Conservation (phyloP, 2,797 vertebrate species). For the Odontamblyopus rebecca region DNA sequence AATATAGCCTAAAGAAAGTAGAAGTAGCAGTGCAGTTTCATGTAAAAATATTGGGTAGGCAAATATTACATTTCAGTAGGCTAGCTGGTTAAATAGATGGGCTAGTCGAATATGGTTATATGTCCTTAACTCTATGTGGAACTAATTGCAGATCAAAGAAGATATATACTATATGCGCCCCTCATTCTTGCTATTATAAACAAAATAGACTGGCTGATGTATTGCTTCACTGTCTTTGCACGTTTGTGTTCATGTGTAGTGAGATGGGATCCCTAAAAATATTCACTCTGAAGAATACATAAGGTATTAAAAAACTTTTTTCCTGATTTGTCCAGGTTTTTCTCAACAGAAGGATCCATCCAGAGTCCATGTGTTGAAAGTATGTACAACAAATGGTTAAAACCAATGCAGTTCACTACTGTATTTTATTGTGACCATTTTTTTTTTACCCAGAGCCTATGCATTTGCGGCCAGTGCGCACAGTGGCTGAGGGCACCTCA, state of each 20-base stretch:
- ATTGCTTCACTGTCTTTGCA: not conserved
- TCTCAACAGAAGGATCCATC: constrained; percentile 38
- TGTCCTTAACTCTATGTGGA: no score
- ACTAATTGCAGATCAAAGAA: no score
- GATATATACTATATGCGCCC: no score
- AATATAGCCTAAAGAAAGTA: no score
- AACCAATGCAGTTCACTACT: not conserved
- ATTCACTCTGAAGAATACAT: not conserved
- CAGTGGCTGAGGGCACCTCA: constrained; percentile 56
- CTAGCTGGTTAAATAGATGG: no score
- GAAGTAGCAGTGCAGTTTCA: no score
- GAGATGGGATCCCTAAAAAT: not conserved
- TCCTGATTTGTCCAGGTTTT: constrained; percentile 61
- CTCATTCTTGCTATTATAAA: no score
- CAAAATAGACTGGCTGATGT: no score
- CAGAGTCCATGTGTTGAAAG: constrained; percentile 63
- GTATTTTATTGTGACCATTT: not conserved
- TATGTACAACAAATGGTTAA: constrained; percentile 38
- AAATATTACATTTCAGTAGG: no score
- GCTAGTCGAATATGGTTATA: no score
- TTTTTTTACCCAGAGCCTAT: constrained; percentile 15
- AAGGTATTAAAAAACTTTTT: constrained; percentile 2
- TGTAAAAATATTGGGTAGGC: no score
- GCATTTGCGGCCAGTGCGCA: constrained; percentile 65
- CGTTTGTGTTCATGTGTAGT: not conserved